Conservation (phyloP, 1,140 invertebrate species). For the Rhopalosiphum padi region DNA sequence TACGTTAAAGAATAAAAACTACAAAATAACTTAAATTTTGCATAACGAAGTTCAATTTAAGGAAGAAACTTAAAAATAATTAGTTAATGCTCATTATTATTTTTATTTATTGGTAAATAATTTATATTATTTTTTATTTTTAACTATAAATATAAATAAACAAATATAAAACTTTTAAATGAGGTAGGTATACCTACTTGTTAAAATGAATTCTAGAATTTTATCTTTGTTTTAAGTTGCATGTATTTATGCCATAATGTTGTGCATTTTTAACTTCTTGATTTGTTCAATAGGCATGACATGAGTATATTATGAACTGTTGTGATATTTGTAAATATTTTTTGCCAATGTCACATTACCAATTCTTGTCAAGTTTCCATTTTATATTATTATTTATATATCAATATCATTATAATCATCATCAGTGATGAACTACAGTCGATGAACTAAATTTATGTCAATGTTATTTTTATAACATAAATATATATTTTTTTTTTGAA, state of each 20-base stretch:
- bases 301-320: neutral
- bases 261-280: neutral
- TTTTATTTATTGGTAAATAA: too few species aligned
- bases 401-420: neutral
- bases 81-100: neutral
- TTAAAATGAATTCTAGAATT: neutral
- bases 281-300: conserved; percentile 32
- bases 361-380: conserved; percentile 38
- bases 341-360: conserved; percentile 32
- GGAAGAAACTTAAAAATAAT: neutral
- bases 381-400: conserved; percentile 8
- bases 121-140: neutral
- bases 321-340: conserved; percentile 15
- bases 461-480: neutral
- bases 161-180: neutral
- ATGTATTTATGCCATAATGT: neutral
- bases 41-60: neutral
- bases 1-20: neutral
- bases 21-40: neutral
- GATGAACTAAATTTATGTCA: conserved; percentile 43
- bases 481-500: neutral
- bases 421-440: neutral
- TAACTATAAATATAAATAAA: neutral
- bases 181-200: neutral
- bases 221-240: too few species aligned